Base-by-base conservation (phyloP, 2,797 vertebrate species). In the Phataginus tetradactyla region DNA sequence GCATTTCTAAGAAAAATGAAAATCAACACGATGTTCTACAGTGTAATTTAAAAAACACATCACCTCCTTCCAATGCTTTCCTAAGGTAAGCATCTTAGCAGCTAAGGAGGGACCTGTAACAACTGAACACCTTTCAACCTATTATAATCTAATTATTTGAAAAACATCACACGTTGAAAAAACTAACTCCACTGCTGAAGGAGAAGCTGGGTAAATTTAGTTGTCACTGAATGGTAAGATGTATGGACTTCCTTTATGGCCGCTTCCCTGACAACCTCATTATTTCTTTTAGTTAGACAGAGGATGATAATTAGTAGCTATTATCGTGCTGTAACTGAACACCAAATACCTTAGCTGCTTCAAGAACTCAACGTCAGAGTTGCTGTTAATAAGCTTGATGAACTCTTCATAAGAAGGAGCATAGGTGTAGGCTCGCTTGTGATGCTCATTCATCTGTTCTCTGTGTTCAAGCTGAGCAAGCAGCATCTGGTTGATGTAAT, bases 321-420 rank as follows among this genome's bases (percentile, higher is more conserved):
- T 3, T 29, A 86, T 86, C 42, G 59, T 78, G 71, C 77, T 95
- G 74, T 32, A 95, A 86, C n/a, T 32, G 69, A 98, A 97, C 2
- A 59, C 64, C 88, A 96, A 96, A 91, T 99, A 99, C 99, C 99
- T 99, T 99, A 99, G 99, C 96, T 99, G 99, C 98, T 99, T 99
- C 98, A 99, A 99, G 98, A 99, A 99, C 97, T 99, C 99, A 90
- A 99, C 98, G 97, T 99, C 99, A 0, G 99, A 98, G 97, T 99
- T 99, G 98, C 99, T 99, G 98, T 99, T 99, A 98, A 99, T 99
- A 91, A 99, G 99, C 97, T 99, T 99, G 98, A 99, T 99, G 98
- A 99, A 99, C 97, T 99, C 99, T 98, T 99, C 99, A 27, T 99
- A 99, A 90, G 99, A 99, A 97, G 99, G 99, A 88, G 99, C 99